A percentile compares a stretch with the other conserved stretches of the same genome.
phyloP scores from a whole-genome alignment of 2,113 vertebrate species.

The Melierax canorus region DNA sequence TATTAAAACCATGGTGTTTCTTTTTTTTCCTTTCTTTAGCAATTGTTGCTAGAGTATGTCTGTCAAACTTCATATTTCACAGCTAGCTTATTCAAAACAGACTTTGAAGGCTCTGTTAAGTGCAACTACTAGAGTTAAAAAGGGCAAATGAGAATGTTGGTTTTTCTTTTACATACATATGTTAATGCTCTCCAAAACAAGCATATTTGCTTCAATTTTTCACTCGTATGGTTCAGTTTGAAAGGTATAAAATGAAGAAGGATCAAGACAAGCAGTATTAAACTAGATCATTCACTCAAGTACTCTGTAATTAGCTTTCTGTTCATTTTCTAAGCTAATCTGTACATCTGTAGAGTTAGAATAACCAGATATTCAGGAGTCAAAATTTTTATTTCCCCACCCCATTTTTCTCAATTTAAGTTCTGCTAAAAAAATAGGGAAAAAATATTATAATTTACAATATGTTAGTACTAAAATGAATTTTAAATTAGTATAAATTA shows the following conservation, averaged over 20 bases:
- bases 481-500: not conserved
- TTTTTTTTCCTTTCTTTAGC: not conserved
- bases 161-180: not conserved
- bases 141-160: not conserved
- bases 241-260: not conserved
- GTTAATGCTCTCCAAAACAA: not conserved
- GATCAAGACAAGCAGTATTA: not conserved
- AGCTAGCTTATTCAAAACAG: conserved; percentile 29
- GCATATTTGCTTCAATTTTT: not conserved
- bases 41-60: not conserved
- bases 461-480: not conserved
- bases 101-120: not conserved
- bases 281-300: not conserved
- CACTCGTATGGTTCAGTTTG: not conserved
- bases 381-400: not conserved
- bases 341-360: not conserved
- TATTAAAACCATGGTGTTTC: not conserved
- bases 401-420: not conserved
- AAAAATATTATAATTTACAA: not conserved
- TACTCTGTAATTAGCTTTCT: not conserved
- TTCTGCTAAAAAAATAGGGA: not conserved
- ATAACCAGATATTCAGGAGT: not conserved
- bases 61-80: conserved; percentile 37
- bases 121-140: not conserved
- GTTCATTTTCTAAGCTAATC: not conserved